Conservation (phyloP, 2,113 vertebrate species). For the Todiramphus saurophagus region DNA sequence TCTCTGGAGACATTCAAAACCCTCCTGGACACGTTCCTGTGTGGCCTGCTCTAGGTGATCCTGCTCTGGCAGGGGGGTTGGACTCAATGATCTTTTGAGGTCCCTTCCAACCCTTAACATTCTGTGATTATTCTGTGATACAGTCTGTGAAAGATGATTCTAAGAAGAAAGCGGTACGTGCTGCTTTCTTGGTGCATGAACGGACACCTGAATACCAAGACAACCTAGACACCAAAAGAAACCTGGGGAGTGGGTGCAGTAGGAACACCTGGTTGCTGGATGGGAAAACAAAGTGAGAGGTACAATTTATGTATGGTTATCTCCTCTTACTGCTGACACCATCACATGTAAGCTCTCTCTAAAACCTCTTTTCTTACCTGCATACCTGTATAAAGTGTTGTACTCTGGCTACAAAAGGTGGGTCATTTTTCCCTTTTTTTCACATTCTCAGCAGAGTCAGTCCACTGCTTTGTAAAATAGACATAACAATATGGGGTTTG, state of each 20-base stretch:
- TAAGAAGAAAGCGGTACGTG: background rate
- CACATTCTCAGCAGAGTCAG: background rate
- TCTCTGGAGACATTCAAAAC: too few species aligned
- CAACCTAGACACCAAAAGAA: background rate
- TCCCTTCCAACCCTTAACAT: too few species aligned
- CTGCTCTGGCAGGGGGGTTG: too few species aligned
- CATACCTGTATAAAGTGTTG: background rate
- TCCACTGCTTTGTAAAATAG: background rate
- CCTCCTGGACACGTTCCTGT: too few species aligned
- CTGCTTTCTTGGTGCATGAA: background rate
- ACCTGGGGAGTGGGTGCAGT: background rate
- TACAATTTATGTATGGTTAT: background rate
- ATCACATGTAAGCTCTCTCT: background rate
- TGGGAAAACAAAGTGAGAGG: background rate
- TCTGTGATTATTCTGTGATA: too few species aligned
- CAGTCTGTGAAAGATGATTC: background rate
- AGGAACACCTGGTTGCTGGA: background rate
- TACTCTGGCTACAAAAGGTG: background rate
- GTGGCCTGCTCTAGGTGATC: too few species aligned
- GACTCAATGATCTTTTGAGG: too few species aligned
- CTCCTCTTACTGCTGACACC: background rate
- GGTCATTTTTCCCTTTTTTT: background rate
- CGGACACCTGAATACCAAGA: accelerated
- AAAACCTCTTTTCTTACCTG: background rate
- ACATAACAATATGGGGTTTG: background rate